Evolutionary conservation across 2,888 invertebrate genomes (phyloP).

Genomic region (Taenaris catops): DNA sequence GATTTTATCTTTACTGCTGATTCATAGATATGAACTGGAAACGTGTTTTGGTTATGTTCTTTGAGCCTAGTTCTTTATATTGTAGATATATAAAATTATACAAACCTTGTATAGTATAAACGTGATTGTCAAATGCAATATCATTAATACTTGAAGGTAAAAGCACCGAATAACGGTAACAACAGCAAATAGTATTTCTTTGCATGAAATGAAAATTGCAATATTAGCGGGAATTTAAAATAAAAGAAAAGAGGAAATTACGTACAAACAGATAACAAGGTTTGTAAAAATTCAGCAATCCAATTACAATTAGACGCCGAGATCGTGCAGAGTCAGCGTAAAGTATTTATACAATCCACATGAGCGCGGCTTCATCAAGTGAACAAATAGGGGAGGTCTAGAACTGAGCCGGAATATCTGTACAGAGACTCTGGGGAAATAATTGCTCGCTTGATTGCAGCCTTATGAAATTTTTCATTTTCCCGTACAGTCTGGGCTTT

Average conservation of each 20-base stretch:
- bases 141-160: no score
- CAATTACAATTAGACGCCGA: conserved; percentile 20
- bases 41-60: no score
- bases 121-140: no score
- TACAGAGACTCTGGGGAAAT: conserved; percentile 69
- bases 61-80: no score
- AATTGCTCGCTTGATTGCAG: conserved; percentile 62
- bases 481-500: conserved; percentile 25
- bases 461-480: conserved; percentile 53
- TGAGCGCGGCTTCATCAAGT: conserved; percentile 41
- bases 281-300: conserved; percentile 17
- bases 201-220: no score
- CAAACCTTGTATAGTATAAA: background rate
- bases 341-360: conserved; percentile 24
- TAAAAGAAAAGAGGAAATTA: background rate
- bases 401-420: conserved; percentile 62
- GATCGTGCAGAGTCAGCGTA: conserved; percentile 16
- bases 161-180: no score
- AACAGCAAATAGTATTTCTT: no score
- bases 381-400: conserved; percentile 67
- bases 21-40: no score
- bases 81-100: background rate
- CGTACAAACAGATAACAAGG: conserved; percentile 2
- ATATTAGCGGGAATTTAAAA: no score
- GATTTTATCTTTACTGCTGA: no score